Base-by-base conservation (phyloP, 92 coral and sea anemone genomes). In the Chrysogorgia sp. region DNA sequence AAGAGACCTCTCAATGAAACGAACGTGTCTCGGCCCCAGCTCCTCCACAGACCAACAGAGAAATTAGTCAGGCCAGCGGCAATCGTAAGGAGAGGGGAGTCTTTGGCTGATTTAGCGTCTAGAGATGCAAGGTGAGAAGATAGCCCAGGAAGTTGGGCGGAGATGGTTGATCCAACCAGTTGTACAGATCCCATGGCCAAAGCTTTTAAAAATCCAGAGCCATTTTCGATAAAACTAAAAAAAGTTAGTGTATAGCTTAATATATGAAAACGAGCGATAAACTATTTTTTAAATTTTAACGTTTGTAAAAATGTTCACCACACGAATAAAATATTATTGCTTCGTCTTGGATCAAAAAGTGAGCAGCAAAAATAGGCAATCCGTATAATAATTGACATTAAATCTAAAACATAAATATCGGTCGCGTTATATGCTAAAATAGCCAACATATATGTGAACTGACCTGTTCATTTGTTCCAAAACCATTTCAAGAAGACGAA, bases 11-110 rank as follows among this genome's bases (percentile, higher is more conserved):
- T 65, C 33, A 93, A 88, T 19, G 98, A 88, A 56, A 93, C 91
- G 66, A 93, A 93, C 23, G 98, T 93, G 68, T 93, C 98, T 59
- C 98, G 86, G 41, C 98, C 98, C 98, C 98, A 93, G 47, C 97
- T 91, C 24, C 98, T 90, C 98, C 92, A 91, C 77, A 91, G 86
- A 50, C 98, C 98, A 14, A 92, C 90, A 10, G 97, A 77, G 71
- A 93, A 93, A 81, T 93, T 97, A 49, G 98, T 97, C 56, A 93
- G 60, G 7, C 98, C 98, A 9, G 98, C 98, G 6, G 98, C 93
- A 85, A 93, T 32, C 23, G 96, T 91, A 88, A 87, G 83, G 56
- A 86, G 89, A 10, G 86, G 79, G 3, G 93, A 88, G 88, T 87
- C 80, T n/a, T n/a, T n/a, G 29, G 86, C 60, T 29, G 90, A 90